A percentile compares a stretch with the other conserved stretches of the same genome.
phyloP scores from a whole-genome alignment of 2,797 vertebrate species.

The Cyclopterus lumpus region DNA sequence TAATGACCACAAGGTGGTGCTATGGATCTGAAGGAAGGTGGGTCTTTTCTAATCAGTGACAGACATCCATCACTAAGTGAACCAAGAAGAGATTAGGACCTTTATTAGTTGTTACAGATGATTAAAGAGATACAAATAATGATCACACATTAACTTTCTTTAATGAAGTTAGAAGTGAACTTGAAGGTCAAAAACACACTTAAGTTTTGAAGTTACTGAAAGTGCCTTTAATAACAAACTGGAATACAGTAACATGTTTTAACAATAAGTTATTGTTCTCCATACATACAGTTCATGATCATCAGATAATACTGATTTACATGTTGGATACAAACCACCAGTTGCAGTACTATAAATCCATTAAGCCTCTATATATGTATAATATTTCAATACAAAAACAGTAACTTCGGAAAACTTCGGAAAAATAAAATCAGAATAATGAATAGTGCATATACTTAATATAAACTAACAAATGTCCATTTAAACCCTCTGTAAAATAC shows the following conservation, averaged over 20 bases:
- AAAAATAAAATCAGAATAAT: not conserved
- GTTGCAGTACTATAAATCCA: not conserved
- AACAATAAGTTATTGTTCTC: not conserved
- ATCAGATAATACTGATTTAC: not conserved
- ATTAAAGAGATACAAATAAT: not conserved
- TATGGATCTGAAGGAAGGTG: not conserved
- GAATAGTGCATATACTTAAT: not conserved
- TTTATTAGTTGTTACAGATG: not conserved
- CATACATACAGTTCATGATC: not conserved
- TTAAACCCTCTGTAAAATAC: too few relatives aligned
- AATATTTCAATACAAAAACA: not conserved
- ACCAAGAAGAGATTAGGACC: not conserved
- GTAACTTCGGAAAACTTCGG: not conserved
- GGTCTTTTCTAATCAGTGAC: too few relatives aligned
- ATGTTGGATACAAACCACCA: not conserved
- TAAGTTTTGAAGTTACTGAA: not conserved
- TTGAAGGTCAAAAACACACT: not conserved
- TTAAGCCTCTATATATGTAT: too few relatives aligned
- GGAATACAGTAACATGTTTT: not conserved
- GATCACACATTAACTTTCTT: not conserved
- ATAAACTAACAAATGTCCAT: too few relatives aligned
- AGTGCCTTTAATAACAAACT: not conserved
- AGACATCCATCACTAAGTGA: not conserved
- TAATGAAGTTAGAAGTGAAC: not conserved
- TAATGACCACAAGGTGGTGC: not conserved